Evolutionary conservation across 2,888 invertebrate genomes (phyloP).

Genomic region (Brenthis hecate): DNA sequence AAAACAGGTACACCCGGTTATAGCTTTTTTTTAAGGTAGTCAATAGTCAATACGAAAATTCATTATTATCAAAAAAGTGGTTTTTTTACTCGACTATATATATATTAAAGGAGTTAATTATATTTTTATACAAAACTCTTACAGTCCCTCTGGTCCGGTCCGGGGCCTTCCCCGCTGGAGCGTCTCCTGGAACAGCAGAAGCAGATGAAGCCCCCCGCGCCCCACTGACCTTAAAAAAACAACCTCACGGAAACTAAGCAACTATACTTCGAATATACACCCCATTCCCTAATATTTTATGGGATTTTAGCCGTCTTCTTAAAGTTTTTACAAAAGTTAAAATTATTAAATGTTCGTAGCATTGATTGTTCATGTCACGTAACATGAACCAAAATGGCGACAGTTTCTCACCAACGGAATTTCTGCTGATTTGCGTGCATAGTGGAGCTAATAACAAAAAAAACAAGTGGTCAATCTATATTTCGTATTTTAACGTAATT

Average conservation of each 20-base stretch:
- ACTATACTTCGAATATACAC: not conserved
- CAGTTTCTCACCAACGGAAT: not conserved
- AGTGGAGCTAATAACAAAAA: too few relatives aligned
- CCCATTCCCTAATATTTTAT: not conserved
- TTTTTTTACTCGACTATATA: too few relatives aligned
- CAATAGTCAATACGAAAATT: too few relatives aligned
- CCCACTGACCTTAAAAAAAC: conserved; percentile 53
- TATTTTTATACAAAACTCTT: conserved; percentile 10
- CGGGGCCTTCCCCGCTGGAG: conserved; percentile 90
- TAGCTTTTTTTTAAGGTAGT: too few relatives aligned
- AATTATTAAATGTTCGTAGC: not conserved
- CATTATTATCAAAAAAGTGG: too few relatives aligned
- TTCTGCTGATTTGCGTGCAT: too few relatives aligned
- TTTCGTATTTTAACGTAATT: not conserved
- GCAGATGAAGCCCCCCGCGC: conserved; percentile 75
- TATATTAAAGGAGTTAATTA: not conserved
- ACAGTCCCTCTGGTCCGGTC: conserved; percentile 89
- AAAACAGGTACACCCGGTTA: too few relatives aligned
- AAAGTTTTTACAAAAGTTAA: not conserved
- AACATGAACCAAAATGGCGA: conserved; percentile 3
- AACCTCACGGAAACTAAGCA: not conserved
- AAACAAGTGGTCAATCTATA: too few relatives aligned
- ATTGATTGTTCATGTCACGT: not conserved
- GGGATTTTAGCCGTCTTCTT: conserved; percentile 6
- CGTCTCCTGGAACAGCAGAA: conserved; percentile 91